Base-by-base conservation (phyloP, 2,113 vertebrate species). In the Ptilorrhoa leucosticta region DNA sequence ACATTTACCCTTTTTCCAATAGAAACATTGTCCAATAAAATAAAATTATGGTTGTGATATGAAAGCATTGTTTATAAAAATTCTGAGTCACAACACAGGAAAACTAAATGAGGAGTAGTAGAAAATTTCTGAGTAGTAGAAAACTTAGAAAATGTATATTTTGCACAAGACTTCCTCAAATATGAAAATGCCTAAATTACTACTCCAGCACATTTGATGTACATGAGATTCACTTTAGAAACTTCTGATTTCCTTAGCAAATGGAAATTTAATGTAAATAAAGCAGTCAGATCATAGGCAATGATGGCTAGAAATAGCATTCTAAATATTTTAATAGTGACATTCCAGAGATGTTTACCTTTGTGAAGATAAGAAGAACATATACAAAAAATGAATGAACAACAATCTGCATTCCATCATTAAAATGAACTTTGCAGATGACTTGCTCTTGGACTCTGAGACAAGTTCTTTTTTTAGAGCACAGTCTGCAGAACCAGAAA, bases 351-450 rank as follows among this genome's bases (percentile, higher is more conserved):
- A 31, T 71, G 65, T 83, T 93, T 94, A 95, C 75, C 71, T 83
- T 95, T 90, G 61, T 37, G 18, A 92, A 96, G 97, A 92, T 83
- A 93, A 97, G 50, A 68, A 96, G 90, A 97, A 83, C 33, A 64
- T 72, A 73, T 58, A 70, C 31, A 83, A 75, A 94, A 69, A 72
- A 15, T 2, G 9, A 84, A 93, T 57, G 72, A 64, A 70, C 73
- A 96, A 69, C 90, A 73, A 68, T 90, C 83, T 70, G 54, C 78
- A 66, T 94, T 91, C 65, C 26, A 24, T 92, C 73, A 82, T 70
- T 66, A 77, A 94, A 96, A 97, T 94, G 47, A 93, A 87, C 71
- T 97, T 97, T 96, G 96, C 96, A 98, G 93, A 89, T 93, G 75
- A 83, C 79, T 93, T 85, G 42, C 75, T 82, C 20, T 90, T 97